Evolutionary conservation across 92 coral and sea anemone species (phyloP), one percentile per base, ranked within the genome.

Genomic region (Montipora capitata): DNA sequence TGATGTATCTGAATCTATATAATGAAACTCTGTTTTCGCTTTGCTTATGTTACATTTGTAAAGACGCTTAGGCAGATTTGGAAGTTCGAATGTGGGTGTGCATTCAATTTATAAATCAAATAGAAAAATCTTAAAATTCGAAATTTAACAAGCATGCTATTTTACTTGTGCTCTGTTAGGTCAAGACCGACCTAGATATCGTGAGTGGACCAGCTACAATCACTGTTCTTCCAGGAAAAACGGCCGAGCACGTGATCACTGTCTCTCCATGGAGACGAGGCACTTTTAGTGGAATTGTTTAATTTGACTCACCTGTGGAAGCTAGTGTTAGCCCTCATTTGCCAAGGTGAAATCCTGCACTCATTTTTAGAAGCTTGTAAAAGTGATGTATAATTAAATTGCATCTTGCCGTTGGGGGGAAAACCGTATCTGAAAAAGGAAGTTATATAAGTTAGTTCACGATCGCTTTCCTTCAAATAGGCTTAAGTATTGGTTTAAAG

Each of bases 261-360:
- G 94, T 98, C 92, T 98, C 96, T 38, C 99, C 99, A 67, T 98
- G 99, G 99, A 90, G 92, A 92, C 98, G 98, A 59, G 99, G 99
- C 67, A 82, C 67, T 75, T 96, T 91, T 71, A 89, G 80, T 48
- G 99, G 99, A 40, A 92, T 97, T 18, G 81, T 97, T 40, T 90
- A 98, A 13, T 97, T 97, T 59, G 88, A 92, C 11, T 93, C 97
- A 8, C 79, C 89, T 58, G 67, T 88, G 40, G 93, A 87, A 61
- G 63, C 85, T 1, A 63, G 66, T 1, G 89, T 76, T 62, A 85
- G 68, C 18, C 78, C 90, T 40, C 76, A 66, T 52, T 80, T 65
- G 9, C 43, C 48, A 58, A 89, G 95, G 99, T 95, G 3, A 92
- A 80, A n/a, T n/a, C 70, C 3, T 41, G 18, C 17, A 41, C 6